phyloP scores from a whole-genome alignment of 2,113 vertebrate species.

The Sinocyclocheilus anshuiensis region DNA sequence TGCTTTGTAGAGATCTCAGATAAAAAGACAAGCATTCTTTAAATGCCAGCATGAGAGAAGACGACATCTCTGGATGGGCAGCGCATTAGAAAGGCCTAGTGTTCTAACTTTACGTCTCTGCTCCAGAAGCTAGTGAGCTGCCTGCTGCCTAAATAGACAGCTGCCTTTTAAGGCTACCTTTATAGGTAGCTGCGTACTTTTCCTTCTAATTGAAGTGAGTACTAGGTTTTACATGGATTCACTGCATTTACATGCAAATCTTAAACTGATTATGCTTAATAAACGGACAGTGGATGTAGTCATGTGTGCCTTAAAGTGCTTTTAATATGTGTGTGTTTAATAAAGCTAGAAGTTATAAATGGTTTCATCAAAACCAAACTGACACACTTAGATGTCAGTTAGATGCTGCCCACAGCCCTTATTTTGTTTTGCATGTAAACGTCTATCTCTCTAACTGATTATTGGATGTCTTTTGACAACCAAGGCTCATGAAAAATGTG shows the following conservation, averaged over 20 bases:
- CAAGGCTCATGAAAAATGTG: background rate
- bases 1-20: constrained; percentile 48
- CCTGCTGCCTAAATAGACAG: background rate
- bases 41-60: constrained; percentile 34
- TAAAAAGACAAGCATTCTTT: constrained; percentile 49
- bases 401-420: background rate
- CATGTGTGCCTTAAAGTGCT: background rate
- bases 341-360: background rate
- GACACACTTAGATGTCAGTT: no score
- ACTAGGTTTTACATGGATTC: background rate
- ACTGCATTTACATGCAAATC: background rate
- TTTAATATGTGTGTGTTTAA: background rate
- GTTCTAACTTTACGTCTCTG: background rate
- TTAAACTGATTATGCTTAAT: background rate
- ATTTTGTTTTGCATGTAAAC: background rate
- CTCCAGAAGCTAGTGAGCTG: background rate
- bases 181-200: background rate
- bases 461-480: background rate
- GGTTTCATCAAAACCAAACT: background rate
- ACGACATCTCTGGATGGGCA: background rate
- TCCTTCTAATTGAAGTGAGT: background rate
- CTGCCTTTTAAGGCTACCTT: background rate
- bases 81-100: background rate
- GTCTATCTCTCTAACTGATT: background rate
- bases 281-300: background rate